Conservation (phyloP, 1,140 invertebrate genomes). For the Brachionus rotundiformis region DNA sequence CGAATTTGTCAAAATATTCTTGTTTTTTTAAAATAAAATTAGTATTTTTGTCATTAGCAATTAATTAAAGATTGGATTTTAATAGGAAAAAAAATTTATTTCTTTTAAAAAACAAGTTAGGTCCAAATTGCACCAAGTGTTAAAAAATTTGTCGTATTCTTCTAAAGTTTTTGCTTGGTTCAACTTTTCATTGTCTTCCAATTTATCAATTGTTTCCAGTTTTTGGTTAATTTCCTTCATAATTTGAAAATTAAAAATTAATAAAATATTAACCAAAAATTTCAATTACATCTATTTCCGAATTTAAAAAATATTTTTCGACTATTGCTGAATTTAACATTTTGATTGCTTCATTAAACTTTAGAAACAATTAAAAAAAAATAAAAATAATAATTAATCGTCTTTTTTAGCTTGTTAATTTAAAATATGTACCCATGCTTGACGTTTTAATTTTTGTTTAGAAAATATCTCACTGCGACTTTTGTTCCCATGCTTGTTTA, state of each 20-base stretch:
- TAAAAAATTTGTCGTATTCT: slow-evolving; percentile 25
- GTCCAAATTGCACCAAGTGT: slow-evolving; percentile 30
- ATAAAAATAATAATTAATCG: neutral
- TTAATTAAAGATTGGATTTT: slow-evolving; percentile 28
- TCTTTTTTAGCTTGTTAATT: neutral
- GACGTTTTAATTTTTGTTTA: slow-evolving; percentile 41
- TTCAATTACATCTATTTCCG: slow-evolving; percentile 13
- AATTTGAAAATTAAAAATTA: slow-evolving; percentile 6
- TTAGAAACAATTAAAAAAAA: slow-evolving; percentile 15
- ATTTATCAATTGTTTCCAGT: slow-evolving; percentile 39
- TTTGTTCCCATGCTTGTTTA: slow-evolving; percentile 27
- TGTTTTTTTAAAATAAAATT: neutral
- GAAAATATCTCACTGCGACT: slow-evolving; percentile 1
- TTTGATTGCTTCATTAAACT: slow-evolving; percentile 15
- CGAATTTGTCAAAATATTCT: neutral
- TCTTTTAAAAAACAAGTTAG: slow-evolving; percentile 4
- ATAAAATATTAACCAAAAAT: slow-evolving; percentile 8
- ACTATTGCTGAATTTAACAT: neutral
- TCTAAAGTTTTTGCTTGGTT: slow-evolving; percentile 31
- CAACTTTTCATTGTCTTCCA: slow-evolving; percentile 49
- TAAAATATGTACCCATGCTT: slow-evolving; percentile 35
- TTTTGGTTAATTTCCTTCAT: slow-evolving; percentile 40
- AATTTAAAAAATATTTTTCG: slow-evolving; percentile 20
- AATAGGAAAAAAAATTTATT: neutral
- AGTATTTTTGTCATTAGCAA: neutral